phyloP scores from a whole-genome alignment of 2,797 vertebrate genomes.

The Notamacropus eugenii region DNA sequence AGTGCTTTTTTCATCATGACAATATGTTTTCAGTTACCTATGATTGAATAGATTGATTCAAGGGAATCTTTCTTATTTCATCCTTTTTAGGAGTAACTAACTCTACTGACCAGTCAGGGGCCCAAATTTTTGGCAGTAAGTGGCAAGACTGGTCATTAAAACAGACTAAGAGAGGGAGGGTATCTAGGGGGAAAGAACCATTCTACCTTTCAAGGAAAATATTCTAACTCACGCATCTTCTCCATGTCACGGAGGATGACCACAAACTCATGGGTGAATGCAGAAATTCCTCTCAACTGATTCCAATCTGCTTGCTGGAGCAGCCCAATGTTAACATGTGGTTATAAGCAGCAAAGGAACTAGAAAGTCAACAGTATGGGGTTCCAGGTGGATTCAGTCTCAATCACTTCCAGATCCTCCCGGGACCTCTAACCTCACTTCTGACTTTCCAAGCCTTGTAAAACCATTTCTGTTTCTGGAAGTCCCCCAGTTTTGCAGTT shows the following conservation, averaged over 20 bases:
- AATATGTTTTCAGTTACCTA: not conserved
- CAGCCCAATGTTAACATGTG: constrained; percentile 50
- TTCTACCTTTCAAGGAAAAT: constrained; percentile 30
- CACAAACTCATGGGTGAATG: constrained; percentile 37
- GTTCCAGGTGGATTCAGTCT: not conserved
- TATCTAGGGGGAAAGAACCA: constrained; percentile 23
- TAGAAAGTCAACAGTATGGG: not conserved
- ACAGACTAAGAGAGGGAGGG: constrained; percentile 27
- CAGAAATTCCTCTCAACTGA: constrained; percentile 58
- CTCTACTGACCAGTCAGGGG: not conserved
- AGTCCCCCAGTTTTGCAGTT: not conserved
- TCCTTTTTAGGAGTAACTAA: not conserved
- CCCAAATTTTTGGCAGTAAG: not conserved
- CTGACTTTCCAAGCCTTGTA: constrained; percentile 30
- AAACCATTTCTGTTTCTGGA: constrained; percentile 13
- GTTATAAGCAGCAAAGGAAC: constrained; percentile 41
- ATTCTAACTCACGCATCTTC: not conserved
- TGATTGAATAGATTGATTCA: not conserved
- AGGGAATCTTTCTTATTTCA: not conserved
- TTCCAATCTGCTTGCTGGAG: constrained; percentile 52
- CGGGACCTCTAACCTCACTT: not conserved
- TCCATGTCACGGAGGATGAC: not conserved
- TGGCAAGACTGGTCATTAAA: constrained; percentile 7
- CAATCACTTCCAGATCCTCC: not conserved
- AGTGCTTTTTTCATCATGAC: not conserved